Base-by-base conservation (phyloP, 2,888 invertebrate genomes). In the Ophion costatus region DNA sequence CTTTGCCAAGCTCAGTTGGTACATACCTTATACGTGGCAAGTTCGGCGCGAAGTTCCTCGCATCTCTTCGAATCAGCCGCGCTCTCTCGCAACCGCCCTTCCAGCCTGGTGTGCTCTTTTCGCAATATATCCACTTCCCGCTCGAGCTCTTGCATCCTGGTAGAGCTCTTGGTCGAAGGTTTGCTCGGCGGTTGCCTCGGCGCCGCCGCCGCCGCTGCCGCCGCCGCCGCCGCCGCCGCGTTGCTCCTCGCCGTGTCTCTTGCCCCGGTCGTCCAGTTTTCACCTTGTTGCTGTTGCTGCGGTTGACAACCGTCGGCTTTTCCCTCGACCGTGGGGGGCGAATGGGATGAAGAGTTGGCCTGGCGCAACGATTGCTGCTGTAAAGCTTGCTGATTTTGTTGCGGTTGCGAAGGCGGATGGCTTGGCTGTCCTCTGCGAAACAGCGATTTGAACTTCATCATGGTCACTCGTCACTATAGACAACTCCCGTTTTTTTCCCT, bases 361-460 rank as follows among this genome's bases (percentile, higher is more conserved):
- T 75, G 88, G 61, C 88, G 88, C 45, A 80, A 74, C 22, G 87
- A 85, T 83, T 88, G 87, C 88, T 85, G 71, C 78, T 82, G 59
- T 75, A 83, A 61, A 14, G 66, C 84, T 86, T 88, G 88, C 83
- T 90, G 91, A 77, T 91, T 88, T 84, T 91, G 91, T 79, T 90
- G 90, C 24, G 80, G 22, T 73, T 81, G 91, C 87, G 90, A 90
- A 84, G 90, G 89, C 87, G 88, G 90, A 87, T 93, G 93, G 86
- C 91, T 93, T 87, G 90, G 93, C 93, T 96, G 97, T 92, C 97
- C 97, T 96, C 97, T 97, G 95, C 97, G 97, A 95, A 98, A 98
- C 94, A 98, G 96, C 93, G 97, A 97, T 96, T 97, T 97, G 95
- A 98, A 96, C 95, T 97, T 98, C 96, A 97, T 97, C 97, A 97